Evolutionary conservation across 2,888 invertebrate genomes (phyloP), one percentile per base, ranked within the genome.

Genomic region (Nemoura dubitans): DNA sequence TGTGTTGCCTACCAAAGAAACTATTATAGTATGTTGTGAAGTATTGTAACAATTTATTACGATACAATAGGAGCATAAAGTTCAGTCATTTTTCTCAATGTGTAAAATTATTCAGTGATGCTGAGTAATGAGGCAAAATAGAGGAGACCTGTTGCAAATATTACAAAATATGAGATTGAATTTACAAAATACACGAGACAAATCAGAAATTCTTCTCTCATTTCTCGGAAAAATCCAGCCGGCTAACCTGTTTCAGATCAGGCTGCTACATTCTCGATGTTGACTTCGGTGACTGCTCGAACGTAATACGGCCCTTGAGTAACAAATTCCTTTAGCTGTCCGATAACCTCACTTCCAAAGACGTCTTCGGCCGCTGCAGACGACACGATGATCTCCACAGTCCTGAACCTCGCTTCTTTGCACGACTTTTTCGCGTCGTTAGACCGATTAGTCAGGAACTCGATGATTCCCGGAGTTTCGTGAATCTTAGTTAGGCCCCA

Each of bases 401-500:
- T 93, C 88, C 94, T 94, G 91, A 94, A 97, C 90, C 97, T 98
- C 0, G 92, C 92, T 90, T 96, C 95, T 90, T 76, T 84, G 84
- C 84, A 84, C 26, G 59, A 26, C 28, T 84, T 84, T 59, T 29
- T 84, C 0, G 84, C 27, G 26, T 59, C 76, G 28, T 76, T 59
- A 0, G 76, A 84, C 14, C 84, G 59, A 28, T 84, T 76, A 28
- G 59, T 43, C 28, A 84, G 76, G 21, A 28, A 84, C 27, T 84
- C 84, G 10, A 84, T 26, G 59, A 84, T 93, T 92, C 96, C 96
- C 89, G 97, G 95, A 87, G 94, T 94, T 88, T 93, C 92, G 88
- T 94, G 94, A 59, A 97, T 94, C 86, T 94, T 93, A 89, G 94
- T 93, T 90, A 96, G 95, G 27, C 97, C 98, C 98, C 98, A 98